Evolutionary conservation across 1,140 invertebrate species (phyloP), one percentile per base, ranked within the genome.

Genomic region (Pectinophora gossypiella): DNA sequence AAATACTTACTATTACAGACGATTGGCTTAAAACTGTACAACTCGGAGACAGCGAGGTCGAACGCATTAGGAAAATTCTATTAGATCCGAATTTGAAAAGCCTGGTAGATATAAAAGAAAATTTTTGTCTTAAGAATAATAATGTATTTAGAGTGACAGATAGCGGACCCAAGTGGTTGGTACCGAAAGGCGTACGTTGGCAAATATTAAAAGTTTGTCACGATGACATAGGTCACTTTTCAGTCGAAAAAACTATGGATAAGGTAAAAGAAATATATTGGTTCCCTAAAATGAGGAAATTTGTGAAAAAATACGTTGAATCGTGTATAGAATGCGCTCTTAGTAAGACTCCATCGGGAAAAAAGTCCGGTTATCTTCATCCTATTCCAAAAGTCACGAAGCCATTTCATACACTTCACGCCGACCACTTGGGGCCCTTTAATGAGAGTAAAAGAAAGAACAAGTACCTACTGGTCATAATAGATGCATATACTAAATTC

Each of bases 181-280:
- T n/a, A n/a, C n/a, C n/a, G n/a, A n/a, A n/a, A n/a, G 45, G 45
- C 1, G 27, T 23, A 40, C 27, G 52, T 7, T 54, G 52, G 52
- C 45, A 48, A 15, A 54, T 57, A 7, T n/a, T 51, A 5, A 48
- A 59, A 42, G 38, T 23, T 19, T 50, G 44, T 47, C 68, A 72
- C 27, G 68, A 63, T 23, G 58, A 61, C 7, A 56, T 65, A 15
- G 65, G 65, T 12, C 63, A 72, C 47, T 59, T 63, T 27, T 54
- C 36, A 2, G 16, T 66, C n/a, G 64, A 68, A 1, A 72, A 59
- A 27, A 61, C 68, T 1, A 7, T 64, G 3, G 48, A 58, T 7
- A 58, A 58, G 45, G 54, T 68, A 0, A 45, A 51, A 20, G 53
- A 66, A 46, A 48, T 56, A 42, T 74, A 61, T 49, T 72, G 56